These are phyloP conservation scores for Cheiracanthium punctorium DNA, from an alignment of 2,888 invertebrate species.

Conservation along the genomic window DNA sequence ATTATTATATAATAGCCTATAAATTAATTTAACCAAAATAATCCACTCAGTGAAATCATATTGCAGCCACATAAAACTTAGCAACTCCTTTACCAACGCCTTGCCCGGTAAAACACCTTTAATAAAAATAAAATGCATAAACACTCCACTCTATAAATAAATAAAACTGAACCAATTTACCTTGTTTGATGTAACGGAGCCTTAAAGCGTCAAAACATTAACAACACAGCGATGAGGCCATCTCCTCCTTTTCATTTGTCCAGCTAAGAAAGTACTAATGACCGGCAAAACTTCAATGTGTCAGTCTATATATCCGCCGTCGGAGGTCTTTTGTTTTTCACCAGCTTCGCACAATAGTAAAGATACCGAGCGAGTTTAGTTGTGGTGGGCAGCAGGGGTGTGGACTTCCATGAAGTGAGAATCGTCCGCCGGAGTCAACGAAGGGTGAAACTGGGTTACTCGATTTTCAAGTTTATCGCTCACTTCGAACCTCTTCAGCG, in stretches of 20 bases:
- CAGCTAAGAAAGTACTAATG: not conserved
- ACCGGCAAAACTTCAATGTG: too few relatives aligned
- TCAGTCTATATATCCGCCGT: too few relatives aligned
- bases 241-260: not conserved
- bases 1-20: too few relatives aligned
- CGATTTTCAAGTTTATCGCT: not conserved
- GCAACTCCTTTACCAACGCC: too few relatives aligned
- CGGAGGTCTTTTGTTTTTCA: not conserved
- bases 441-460: constrained; percentile 4
- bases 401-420: constrained; percentile 7
- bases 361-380: not conserved
- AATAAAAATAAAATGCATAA: too few relatives aligned
- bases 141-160: too few relatives aligned
- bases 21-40: too few relatives aligned
- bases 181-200: not conserved
- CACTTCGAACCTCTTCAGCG: not conserved
- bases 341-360: not conserved
- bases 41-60: too few relatives aligned
- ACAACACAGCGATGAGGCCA: not conserved
- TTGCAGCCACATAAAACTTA: too few relatives aligned
- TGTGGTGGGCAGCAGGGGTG: not conserved
- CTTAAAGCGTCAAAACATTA: not conserved
- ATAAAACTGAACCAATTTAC: not conserved
- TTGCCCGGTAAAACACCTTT: too few relatives aligned
- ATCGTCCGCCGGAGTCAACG: not conserved